These are phyloP conservation scores for Caretta caretta DNA, from an alignment of 2,113 vertebrate species.

Conservation along the genomic window DNA sequence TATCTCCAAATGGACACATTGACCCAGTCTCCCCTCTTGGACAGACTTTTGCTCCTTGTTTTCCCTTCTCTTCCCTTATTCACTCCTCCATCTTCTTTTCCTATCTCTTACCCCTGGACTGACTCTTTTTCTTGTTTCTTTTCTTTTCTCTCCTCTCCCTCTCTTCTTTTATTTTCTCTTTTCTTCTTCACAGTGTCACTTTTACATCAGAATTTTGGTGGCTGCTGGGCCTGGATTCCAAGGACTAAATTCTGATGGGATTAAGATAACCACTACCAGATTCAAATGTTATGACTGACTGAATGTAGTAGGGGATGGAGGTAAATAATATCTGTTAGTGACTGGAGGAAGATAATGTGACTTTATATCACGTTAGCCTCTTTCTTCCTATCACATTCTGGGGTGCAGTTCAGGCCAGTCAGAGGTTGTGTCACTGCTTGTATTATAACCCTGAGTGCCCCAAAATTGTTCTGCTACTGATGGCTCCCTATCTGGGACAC, in stretches of 20 bases:
- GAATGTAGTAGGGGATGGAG: accelerated
- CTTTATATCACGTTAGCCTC: neutral
- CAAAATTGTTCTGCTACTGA: neutral
- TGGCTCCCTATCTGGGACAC: neutral
- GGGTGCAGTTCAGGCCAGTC: neutral
- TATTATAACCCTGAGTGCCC: neutral
- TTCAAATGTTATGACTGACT: neutral
- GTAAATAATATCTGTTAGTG: accelerated
- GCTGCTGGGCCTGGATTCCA: accelerated
- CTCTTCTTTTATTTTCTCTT: neutral
- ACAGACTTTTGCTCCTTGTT: neutral
- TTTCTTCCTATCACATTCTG: neutral
- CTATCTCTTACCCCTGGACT: neutral
- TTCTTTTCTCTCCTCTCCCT: neutral
- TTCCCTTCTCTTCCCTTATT: neutral
- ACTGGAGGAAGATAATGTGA: neutral
- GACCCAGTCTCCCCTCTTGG: neutral
- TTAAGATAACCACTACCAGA: neutral
- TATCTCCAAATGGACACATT: neutral
- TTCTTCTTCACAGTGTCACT: neutral
- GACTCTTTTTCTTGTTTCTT: neutral
- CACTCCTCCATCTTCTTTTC: neutral
- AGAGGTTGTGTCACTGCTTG: neutral
- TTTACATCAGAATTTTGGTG: neutral
- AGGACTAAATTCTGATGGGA: neutral